Conservation (phyloP, 2,888 invertebrate genomes). For the Bibio marci region DNA sequence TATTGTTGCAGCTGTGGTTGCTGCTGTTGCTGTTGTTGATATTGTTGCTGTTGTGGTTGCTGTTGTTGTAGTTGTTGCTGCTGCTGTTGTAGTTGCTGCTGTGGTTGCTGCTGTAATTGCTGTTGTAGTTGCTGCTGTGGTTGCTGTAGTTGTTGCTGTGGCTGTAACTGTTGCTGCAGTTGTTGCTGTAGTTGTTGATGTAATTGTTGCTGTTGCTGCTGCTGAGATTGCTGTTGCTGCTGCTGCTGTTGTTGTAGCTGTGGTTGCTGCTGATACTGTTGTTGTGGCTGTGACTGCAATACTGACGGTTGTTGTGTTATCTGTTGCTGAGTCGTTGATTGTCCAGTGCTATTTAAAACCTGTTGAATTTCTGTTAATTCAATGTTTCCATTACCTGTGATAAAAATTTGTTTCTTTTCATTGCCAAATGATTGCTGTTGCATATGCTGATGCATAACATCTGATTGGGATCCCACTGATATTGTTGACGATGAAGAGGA, state of each 20-base stretch:
- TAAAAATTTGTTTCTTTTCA: slow-evolving; percentile 3
- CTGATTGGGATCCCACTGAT: too few relatives aligned
- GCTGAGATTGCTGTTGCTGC: slow-evolving; percentile 22
- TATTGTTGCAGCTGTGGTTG: too few relatives aligned
- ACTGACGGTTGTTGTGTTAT: too few relatives aligned
- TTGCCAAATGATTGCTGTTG: slow-evolving; percentile 6
- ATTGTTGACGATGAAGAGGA: too few relatives aligned
- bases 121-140: slow-evolving; percentile 4
- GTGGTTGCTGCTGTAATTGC: slow-evolving; percentile 1
- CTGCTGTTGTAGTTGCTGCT: slow-evolving; percentile 12
- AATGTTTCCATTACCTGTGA: slow-evolving; percentile 3
- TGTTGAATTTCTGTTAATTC: slow-evolving; percentile 18
- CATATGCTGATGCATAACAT: slow-evolving; percentile 13
- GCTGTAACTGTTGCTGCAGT: slow-evolving; percentile 8
- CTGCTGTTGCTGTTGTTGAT: slow-evolving; percentile 2
- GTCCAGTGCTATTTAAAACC: too few relatives aligned
- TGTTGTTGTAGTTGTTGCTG: slow-evolving; percentile 7
- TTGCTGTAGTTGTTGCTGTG: slow-evolving; percentile 5
- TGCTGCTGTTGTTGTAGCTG: too few relatives aligned
- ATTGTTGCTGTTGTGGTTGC: slow-evolving; percentile 6
- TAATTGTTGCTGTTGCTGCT: slow-evolving; percentile 20
- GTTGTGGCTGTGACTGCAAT: slow-evolving; percentile 15
- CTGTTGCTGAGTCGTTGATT: slow-evolving; percentile 17
- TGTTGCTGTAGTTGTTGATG: slow-evolving; percentile 10
- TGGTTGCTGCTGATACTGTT: slow-evolving; percentile 26